Evolutionary conservation across 2,113 vertebrate species (phyloP).

Genomic region (Centropus bengalensis): DNA sequence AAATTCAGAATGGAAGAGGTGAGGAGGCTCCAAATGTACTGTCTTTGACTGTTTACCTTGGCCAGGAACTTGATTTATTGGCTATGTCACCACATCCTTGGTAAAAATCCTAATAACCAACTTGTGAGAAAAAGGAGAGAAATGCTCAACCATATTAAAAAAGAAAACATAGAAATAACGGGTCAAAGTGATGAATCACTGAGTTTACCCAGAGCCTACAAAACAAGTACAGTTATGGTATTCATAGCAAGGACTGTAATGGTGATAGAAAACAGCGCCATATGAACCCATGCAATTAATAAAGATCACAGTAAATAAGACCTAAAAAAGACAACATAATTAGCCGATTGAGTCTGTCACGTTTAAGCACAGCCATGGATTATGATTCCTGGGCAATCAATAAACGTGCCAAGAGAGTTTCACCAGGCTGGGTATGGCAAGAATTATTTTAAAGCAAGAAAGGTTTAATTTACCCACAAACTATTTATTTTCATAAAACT

Average conservation of each 20-base stretch:
- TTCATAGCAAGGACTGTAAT: slow-evolving; percentile 33
- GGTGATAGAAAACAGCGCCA: slow-evolving; percentile 45
- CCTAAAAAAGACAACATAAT: slow-evolving; percentile 39
- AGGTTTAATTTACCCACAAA: neutral
- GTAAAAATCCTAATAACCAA: slow-evolving; percentile 68
- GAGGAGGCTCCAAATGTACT: neutral
- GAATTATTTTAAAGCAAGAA: slow-evolving; percentile 10
- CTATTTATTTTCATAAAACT: neutral
- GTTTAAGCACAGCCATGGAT: slow-evolving; percentile 12
- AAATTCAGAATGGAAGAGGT: neutral
- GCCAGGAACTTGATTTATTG: slow-evolving; percentile 51
- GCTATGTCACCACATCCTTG: slow-evolving; percentile 51
- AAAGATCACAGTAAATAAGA: neutral
- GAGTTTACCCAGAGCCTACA: slow-evolving; percentile 31
- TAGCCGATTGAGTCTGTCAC: slow-evolving; percentile 42
- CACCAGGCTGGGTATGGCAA: neutral
- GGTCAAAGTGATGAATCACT: slow-evolving; percentile 41
- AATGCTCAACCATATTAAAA: slow-evolving; percentile 47
- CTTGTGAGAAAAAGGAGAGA: slow-evolving; percentile 27
- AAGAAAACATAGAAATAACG: slow-evolving; percentile 13
- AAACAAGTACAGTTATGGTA: slow-evolving; percentile 45
- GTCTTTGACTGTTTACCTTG: slow-evolving; percentile 37
- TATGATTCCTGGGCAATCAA: neutral
- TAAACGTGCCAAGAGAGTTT: neutral
- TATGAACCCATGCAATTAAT: slow-evolving; percentile 66